phyloP scores from a whole-genome alignment of 2,113 vertebrate genomes.

The Sceloporus tristichus region DNA sequence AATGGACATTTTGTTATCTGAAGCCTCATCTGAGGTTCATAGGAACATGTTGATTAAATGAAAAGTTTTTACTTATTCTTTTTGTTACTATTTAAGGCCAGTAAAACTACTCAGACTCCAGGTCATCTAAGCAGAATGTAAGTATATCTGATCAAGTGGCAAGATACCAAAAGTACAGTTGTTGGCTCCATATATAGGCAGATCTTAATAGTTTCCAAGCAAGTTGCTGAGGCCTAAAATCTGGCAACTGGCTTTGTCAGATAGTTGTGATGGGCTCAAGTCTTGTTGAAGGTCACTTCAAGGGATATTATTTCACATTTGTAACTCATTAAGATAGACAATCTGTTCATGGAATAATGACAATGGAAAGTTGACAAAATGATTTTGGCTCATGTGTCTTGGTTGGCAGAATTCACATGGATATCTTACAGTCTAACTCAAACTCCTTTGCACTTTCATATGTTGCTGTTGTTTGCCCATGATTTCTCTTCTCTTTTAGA shows the following conservation, averaged over 20 bases:
- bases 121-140: too few species aligned
- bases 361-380: background rate
- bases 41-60: too few species aligned
- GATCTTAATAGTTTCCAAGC: background rate
- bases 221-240: background rate
- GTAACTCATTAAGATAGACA: background rate
- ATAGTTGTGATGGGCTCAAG: background rate
- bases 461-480: background rate
- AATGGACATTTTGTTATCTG: too few species aligned
- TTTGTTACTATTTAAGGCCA: too few species aligned
- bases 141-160: background rate
- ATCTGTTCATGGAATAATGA: background rate
- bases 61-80: too few species aligned
- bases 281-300: constrained; percentile 19
- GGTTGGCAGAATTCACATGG: background rate
- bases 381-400: background rate
- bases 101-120: too few species aligned
- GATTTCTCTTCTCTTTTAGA: background rate
- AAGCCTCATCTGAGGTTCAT: too few species aligned
- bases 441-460: background rate
- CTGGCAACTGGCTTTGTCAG: constrained; percentile 8
- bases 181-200: background rate
- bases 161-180: background rate
- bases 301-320: background rate
- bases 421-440: background rate